Evolutionary conservation across 2,888 invertebrate genomes (phyloP), one percentile per base, ranked within the genome.

Genomic region (Orchestes rusci): DNA sequence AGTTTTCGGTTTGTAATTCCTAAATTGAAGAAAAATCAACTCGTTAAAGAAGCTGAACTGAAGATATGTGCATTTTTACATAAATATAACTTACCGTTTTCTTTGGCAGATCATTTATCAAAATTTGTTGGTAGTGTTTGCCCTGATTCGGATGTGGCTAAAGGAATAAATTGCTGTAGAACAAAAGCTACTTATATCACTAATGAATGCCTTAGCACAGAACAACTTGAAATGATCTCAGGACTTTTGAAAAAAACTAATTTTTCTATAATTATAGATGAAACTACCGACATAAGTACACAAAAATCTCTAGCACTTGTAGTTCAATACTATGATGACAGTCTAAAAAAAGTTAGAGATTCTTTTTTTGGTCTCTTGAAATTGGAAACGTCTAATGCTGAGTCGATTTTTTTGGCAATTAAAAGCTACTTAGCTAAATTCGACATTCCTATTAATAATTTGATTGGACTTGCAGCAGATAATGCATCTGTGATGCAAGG

Each of bases 401-500:
- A 34, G 27, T 15, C 16, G 30, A 17, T 45, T 38, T 43, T 43
- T 28, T 12, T 10, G 15, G 43, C 13, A 3, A n/a, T 36, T 15
- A 10, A n/a, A 2, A n/a, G n/a, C 13, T 17, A 27, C 28, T 30
- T 45, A n/a, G 3, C 8, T 15, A 30, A 40, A 27, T 28, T 18
- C 7, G 5, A 32, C 13, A 31, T 45, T 36, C 17, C 33, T 3
- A 4, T 28, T 28, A n/a, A 29, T 3, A 45, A 40, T 17, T 29
- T 45, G 10, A 20, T 45, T 23, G 43, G 43, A 1, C 27, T 43
- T 4, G 38, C 37, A 19, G 38, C 37, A 10, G 43, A 43, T 36
- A 47, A 51, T 38, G 40, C 45, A 5, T 18, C 23, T 38, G 42
- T 36, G 18, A 52, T 35, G 37, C 18, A 15, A 17, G 39, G 27